Percentiles rank a stretch among this genome's conserved stretches.
These are phyloP conservation scores for Triplophysa yarkandensis DNA, from an alignment of 2,797 vertebrate species.

Conservation along the genomic window DNA sequence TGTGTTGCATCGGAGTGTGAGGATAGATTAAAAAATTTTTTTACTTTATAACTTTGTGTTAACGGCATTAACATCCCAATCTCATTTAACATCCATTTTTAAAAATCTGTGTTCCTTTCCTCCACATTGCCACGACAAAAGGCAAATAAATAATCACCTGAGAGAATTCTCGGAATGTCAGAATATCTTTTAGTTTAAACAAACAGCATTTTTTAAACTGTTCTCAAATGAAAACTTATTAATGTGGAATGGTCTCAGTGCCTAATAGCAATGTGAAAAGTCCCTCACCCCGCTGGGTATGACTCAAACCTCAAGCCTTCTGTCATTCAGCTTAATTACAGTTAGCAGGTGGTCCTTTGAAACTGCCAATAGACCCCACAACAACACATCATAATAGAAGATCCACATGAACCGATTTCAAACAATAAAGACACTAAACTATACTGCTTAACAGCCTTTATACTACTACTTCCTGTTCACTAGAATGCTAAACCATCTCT, in stretches of 20 bases:
- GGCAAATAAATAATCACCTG: too few relatives aligned
- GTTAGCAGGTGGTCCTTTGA: conserved; percentile 54
- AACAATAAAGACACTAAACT: neutral
- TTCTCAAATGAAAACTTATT: too few relatives aligned
- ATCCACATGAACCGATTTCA: neutral
- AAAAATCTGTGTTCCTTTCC: too few relatives aligned
- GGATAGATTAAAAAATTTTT: too few relatives aligned
- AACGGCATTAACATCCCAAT: too few relatives aligned
- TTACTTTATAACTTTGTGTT: too few relatives aligned
- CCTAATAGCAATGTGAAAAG: conserved; percentile 38
- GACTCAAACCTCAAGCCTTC: conserved; percentile 44
- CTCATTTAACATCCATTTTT: too few relatives aligned
- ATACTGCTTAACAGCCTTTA: neutral
- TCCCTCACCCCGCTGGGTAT: conserved; percentile 18
- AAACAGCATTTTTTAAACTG: too few relatives aligned
- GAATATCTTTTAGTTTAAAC: too few relatives aligned
- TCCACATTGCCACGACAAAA: too few relatives aligned
- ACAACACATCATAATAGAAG: conserved; percentile 8
- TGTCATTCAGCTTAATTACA: conserved; percentile 47
- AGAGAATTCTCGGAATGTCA: too few relatives aligned
- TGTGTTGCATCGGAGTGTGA: too few relatives aligned
- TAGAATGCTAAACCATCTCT: conserved; percentile 10
- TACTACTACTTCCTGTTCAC: conserved; percentile 2
- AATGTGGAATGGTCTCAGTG: conserved; percentile 21
- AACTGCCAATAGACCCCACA: conserved; percentile 12